Percentiles rank a stretch among this genome's conserved stretches.
Conservation (phyloP, 2,888 invertebrate genomes). For the Psylliodes chrysocephalus region DNA sequence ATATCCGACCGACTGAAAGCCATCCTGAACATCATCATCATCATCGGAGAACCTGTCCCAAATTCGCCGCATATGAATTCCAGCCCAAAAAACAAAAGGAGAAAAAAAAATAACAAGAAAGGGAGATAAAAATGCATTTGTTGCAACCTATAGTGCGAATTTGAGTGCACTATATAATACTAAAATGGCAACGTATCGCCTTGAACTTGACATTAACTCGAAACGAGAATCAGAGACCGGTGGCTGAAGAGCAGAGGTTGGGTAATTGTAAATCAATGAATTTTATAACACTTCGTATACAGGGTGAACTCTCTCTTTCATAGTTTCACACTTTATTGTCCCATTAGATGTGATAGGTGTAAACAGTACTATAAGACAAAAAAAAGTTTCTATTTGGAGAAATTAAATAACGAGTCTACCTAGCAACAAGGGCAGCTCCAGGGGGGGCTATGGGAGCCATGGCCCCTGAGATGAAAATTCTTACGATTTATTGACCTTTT, state of each 20-base stretch:
- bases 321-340: no score
- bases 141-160: conserved; percentile 30
- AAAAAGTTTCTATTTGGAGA: no score
- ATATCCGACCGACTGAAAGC: conserved; percentile 36
- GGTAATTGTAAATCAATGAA: conserved; percentile 18
- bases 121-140: conserved; percentile 13
- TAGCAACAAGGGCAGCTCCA: no score
- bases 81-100: neutral
- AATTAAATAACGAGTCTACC: no score
- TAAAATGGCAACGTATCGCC: conserved; percentile 58
- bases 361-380: no score
- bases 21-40: conserved; percentile 27
- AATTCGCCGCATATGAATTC: conserved; percentile 32
- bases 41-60: conserved; percentile 39
- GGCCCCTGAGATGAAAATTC: no score
- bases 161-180: conserved; percentile 39
- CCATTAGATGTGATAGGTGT: no score
- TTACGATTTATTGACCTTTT: no score
- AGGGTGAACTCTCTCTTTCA: neutral
- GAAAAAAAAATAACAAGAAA: conserved; percentile 24
- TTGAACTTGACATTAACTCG: conserved; percentile 56
- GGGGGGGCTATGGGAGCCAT: no score
- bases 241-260: conserved; percentile 8
- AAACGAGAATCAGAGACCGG: conserved; percentile 1
- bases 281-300: conserved; percentile 6